Evolutionary conservation across 2,888 invertebrate genomes (phyloP), one percentile per base, ranked within the genome.

Genomic region (Dryomyza anilis): DNA sequence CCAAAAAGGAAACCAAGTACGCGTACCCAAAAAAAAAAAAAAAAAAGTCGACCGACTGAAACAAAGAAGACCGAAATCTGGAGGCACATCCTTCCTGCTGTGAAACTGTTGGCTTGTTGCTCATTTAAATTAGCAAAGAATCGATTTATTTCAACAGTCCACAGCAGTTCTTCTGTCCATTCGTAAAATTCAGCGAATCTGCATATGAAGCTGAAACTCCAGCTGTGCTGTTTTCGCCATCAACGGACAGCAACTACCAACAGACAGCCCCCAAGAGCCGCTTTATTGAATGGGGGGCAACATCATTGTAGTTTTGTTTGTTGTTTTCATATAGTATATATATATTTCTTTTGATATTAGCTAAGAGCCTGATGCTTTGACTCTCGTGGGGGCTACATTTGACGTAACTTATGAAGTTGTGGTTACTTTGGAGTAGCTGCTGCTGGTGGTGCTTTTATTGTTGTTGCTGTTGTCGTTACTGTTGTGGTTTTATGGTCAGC

Each of bases 71-170:
- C 48, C 19, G 14, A 7, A 12, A 21, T 48, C 12, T 23, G 39
- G 39, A n/a, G n/a, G 14, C 3, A 39, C 39, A 39, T 39, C 12
- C 29, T 45, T 43, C 58, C 48, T 62, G 65, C 65, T 56, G 52
- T n/a, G n/a, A n/a, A n/a, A n/a, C 55, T 56, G 64, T 52, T 58
- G 53, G 64, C 33, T 70, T 70, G 69, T 69, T 73, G 72, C 73
- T 75, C 72, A 76, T 77, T 76, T 75, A 74, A 75, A 77, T 77
- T 75, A 74, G 73, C 72, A 59, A n/a, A 72, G 71, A 76, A 76
- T 68, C 68, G 68, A 68, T 69, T 67, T 68, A 62, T 67, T 69
- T 69, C 43, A 46, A 56, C 53, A 52, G 57, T 45, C 56, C 25
- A 56, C 7, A 39, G 46, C 23, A 39, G 21, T 39, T n/a, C 21